Evolutionary conservation across 1,140 invertebrate genomes (phyloP), one percentile per base, ranked within the genome.

Genomic region (Tachypleus tridentatus): DNA sequence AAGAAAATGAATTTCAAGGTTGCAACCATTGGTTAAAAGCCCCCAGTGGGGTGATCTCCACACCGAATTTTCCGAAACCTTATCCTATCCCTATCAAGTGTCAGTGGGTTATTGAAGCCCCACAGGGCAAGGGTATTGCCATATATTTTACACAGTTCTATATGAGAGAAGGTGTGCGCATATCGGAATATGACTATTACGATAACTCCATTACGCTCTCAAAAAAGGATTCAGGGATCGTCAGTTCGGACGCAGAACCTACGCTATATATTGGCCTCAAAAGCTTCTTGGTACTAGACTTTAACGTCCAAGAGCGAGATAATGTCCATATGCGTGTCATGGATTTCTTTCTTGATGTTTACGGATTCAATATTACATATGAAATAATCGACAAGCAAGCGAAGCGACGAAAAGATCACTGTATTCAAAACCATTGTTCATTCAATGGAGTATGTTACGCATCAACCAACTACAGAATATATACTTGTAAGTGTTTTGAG

Each of bases 281-380:
- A 56, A 86, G 85, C 29, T 89, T 85, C 69, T 75, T 94, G 57
- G 87, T 91, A 29, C 82, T 94, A 49, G 85, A 88, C 57, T 84
- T 95, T 71, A 80, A 81, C 4, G 78, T 91, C 57, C 79, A 85
- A 65, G 77, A 85, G 47, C 78, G 89, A 61, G 87, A 88, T 70
- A 89, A 90, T 4, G 86, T 88, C 54, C 89, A 94, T 75, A 77
- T 94, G 54, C 78, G 92, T 3, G 89, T 89, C 0, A 76, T 91
- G 57, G 84, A 90, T 69, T 83, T 86, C 61, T 79, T 94, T 7
- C 79, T 93, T 47, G 85, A 91, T 68, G 89, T 92, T 3, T 93
- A 87, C 74, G 92, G 91, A 5, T 93, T 95, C 78, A 95, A 95
- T 76, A 86, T 94, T 68, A 94, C 91, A 4, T 94, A 93, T 74